Conservation (phyloP, 2,797 vertebrate species). For the Arnoldichthys spilopterus region DNA sequence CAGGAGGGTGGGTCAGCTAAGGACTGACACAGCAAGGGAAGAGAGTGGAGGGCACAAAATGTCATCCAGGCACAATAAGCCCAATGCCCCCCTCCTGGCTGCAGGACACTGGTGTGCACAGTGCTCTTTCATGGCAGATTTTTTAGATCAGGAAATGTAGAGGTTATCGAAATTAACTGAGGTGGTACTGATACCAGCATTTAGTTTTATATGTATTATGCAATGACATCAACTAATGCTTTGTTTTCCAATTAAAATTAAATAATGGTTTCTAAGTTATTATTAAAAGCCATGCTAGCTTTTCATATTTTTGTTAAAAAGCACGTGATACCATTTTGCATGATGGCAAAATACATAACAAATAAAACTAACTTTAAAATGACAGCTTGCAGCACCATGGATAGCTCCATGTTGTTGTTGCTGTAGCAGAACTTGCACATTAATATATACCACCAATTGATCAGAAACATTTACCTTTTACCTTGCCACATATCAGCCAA, state of each 20-base stretch:
- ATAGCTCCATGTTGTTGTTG: background rate
- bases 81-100: constrained; percentile 9
- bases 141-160: background rate
- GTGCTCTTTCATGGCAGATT: background rate
- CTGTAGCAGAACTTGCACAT: background rate
- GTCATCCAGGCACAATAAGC: constrained; percentile 4
- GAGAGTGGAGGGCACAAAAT: background rate
- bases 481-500: background rate
- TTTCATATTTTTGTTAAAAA: too few species aligned
- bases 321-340: too few species aligned
- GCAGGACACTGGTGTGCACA: background rate
- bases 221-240: background rate
- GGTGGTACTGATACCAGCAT: background rate
- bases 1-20: background rate
- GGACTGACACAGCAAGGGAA: background rate
- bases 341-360: background rate
- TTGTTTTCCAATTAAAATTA: background rate
- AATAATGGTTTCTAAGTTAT: background rate
- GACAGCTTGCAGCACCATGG: background rate
- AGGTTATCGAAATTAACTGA: background rate
- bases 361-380: background rate
- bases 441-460: background rate
- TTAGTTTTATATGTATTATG: too few species aligned
- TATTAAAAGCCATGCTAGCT: too few species aligned
- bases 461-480: background rate